These are phyloP conservation scores for Spizaetus ornatus DNA, from an alignment of 2,113 vertebrate genomes.

Conservation along the genomic window DNA sequence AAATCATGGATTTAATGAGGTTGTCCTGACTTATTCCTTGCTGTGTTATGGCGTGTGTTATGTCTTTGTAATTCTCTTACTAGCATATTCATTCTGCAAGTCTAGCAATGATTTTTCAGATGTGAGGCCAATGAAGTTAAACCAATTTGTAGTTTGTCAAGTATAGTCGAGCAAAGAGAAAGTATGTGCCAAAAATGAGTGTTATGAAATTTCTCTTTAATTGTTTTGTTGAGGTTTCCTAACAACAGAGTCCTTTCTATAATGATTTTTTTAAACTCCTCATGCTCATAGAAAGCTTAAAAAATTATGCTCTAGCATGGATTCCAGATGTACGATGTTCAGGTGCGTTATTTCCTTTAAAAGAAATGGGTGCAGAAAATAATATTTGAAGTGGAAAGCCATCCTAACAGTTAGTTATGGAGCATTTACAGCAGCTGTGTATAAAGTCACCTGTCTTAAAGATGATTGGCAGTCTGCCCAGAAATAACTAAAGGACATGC, in stretches of 20 bases:
- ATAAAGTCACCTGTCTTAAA: not conserved
- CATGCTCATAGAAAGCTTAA: not conserved
- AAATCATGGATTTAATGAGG: not conserved
- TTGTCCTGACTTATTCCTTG: not conserved
- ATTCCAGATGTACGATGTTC: not conserved
- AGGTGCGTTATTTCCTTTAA: not conserved
- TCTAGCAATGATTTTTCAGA: not conserved
- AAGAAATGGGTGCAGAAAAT: not conserved
- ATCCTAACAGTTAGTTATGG: not conserved
- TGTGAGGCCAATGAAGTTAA: not conserved
- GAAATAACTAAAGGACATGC: not conserved
- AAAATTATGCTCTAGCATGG: not conserved
- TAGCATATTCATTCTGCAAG: not conserved
- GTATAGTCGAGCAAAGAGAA: not conserved
- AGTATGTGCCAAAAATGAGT: not conserved
- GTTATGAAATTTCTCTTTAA: not conserved
- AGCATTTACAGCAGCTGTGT: not conserved
- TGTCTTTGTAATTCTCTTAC: not conserved
- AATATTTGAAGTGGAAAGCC: not conserved
- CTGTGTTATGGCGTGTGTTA: not conserved
- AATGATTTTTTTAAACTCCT: not conserved
- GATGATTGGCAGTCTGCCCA: not conserved
- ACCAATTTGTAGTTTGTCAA: not conserved
- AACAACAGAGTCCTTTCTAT: not conserved
- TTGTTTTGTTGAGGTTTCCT: not conserved